These are phyloP conservation scores for Anas flavirostris DNA, from an alignment of 2,797 vertebrate genomes.

Conservation along the genomic window DNA sequence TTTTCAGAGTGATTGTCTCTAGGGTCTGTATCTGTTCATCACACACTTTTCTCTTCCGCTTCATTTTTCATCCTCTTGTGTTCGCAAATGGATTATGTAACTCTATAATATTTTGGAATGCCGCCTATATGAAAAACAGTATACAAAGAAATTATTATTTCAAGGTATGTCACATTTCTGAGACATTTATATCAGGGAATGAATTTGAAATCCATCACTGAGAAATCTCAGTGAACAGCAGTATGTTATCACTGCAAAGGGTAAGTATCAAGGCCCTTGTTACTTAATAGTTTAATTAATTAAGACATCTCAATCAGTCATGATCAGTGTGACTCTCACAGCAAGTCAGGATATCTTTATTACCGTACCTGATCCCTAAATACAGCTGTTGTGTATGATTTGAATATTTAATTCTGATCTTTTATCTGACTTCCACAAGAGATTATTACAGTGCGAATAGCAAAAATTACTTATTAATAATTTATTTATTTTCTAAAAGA, in stretches of 20 bases:
- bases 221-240: neutral
- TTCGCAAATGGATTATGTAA: neutral
- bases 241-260: neutral
- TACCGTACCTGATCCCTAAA: neutral
- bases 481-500: neutral
- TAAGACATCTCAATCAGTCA: neutral
- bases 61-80: neutral
- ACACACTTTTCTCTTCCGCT: neutral
- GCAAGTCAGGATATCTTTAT: neutral
- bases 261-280: neutral
- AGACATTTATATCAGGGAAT: neutral
- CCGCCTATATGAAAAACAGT: neutral
- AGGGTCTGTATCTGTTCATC: neutral
- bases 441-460: neutral
- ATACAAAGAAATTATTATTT: neutral
- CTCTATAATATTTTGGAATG: neutral
- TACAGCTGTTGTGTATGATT: neutral
- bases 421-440: neutral
- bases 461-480: neutral
- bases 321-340: neutral
- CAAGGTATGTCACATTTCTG: neutral
- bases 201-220: neutral
- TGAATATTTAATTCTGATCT: neutral
- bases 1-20: neutral
- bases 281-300: neutral